Conservation (phyloP, 2,888 invertebrate species). For the Lasioglossum zephyrum region DNA sequence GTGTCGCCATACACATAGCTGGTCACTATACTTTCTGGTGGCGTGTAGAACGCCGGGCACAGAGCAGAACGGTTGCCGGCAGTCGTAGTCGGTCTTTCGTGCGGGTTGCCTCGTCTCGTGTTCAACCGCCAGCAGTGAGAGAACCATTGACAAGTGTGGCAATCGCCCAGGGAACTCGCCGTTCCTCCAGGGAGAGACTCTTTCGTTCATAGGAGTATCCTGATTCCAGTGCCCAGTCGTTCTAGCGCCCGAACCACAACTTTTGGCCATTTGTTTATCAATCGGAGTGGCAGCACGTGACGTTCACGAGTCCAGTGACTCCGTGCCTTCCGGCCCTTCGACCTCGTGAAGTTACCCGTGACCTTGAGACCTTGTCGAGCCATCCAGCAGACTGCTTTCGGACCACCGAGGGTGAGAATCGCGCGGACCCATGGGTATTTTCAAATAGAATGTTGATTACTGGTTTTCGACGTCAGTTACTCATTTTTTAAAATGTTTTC, state of each 20-base stretch:
- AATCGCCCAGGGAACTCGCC: constrained; percentile 18
- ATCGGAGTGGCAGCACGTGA: constrained; percentile 7
- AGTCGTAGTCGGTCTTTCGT: constrained; percentile 67
- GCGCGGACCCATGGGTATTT: background rate
- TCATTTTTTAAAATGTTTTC: background rate
- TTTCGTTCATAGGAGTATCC: background rate
- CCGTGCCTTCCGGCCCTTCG: background rate
- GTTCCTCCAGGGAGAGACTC: constrained; percentile 6
- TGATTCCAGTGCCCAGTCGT: background rate
- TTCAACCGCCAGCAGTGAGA: background rate
- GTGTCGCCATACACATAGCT: constrained; percentile 32
- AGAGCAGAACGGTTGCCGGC: constrained; percentile 53
- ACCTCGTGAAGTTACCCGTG: background rate
- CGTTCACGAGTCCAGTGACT: constrained; percentile 17
- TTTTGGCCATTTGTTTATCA: constrained; percentile 3
- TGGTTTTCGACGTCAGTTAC: too few species aligned
- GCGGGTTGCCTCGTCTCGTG: constrained; percentile 45
- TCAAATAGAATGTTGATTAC: background rate
- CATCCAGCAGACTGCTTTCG: background rate
- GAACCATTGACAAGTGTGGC: constrained; percentile 39
- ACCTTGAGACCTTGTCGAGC: background rate
- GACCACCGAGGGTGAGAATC: constrained; percentile 12
- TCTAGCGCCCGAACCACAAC: background rate
- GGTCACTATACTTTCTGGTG: constrained; percentile 56
- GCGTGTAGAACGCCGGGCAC: constrained; percentile 54